A percentile compares a stretch with the other conserved stretches of the same genome.
Evolutionary conservation across 2,113 vertebrate genomes (phyloP).

Genomic region (Scatophagus argus): DNA sequence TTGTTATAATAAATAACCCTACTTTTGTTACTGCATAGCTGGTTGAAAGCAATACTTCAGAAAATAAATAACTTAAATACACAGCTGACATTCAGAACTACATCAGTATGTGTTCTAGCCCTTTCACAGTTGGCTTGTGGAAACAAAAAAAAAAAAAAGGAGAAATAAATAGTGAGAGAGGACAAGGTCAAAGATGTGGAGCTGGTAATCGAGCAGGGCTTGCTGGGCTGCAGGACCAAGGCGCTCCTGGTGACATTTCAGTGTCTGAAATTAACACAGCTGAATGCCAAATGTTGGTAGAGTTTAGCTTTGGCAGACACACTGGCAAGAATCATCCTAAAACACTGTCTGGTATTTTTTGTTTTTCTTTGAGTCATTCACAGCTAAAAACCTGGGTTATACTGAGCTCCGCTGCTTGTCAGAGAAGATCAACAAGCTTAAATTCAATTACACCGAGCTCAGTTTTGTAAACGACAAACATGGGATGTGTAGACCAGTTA

Average conservation of each 20-base stretch:
- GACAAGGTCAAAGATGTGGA: neutral
- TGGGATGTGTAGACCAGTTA: neutral
- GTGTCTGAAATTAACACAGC: constrained; percentile 51
- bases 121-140: constrained; percentile 78
- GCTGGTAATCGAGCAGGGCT: constrained; percentile 33
- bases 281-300: neutral
- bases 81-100: constrained; percentile 52
- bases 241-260: neutral
- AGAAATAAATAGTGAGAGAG: constrained; percentile 21
- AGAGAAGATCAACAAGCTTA: neutral
- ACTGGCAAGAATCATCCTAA: neutral
- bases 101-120: constrained; percentile 79
- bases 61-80: constrained; percentile 72
- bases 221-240: constrained; percentile 32
- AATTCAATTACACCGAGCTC: neutral
- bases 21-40: constrained; percentile 74
- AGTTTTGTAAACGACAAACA: neutral
- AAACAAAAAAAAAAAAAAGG: constrained; percentile 15
- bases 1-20: constrained; percentile 66
- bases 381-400: constrained; percentile 4
- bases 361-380: neutral
- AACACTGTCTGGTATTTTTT: constrained; percentile 20
- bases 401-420: neutral
- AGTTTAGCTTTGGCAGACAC: neutral
- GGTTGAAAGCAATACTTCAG: constrained; percentile 56